These are phyloP conservation scores for Brachyhypopomus occidentalis DNA, from an alignment of 2,113 vertebrate species.

Conservation along the genomic window DNA sequence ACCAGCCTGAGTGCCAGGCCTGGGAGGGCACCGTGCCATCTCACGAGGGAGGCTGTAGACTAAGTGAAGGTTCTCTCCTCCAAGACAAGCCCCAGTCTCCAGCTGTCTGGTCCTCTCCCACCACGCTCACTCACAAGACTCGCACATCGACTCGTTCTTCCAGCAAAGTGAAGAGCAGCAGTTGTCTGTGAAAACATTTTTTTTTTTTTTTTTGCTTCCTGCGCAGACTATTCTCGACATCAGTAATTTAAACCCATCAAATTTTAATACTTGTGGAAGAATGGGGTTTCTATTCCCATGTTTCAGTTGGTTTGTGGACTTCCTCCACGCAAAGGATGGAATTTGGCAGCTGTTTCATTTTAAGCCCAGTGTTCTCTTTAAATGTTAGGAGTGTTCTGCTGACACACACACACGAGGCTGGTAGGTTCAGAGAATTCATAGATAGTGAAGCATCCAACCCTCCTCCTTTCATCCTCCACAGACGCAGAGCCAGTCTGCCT, in stretches of 20 bases:
- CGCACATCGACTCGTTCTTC: background rate
- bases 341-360: conserved; percentile 5
- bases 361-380: background rate
- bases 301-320: conserved; percentile 16
- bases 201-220: background rate
- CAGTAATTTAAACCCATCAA: background rate
- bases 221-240: background rate
- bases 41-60: background rate
- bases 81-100: background rate
- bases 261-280: too few species aligned
- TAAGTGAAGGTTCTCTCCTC: background rate
- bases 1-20: background rate
- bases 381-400: background rate
- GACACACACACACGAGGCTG: background rate
- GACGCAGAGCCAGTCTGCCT: too few species aligned
- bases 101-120: background rate
- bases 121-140: background rate
- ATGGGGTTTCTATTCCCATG: conserved; percentile 10
- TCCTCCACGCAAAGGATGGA: conserved; percentile 1
- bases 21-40: background rate
- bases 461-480: background rate
- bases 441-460: background rate
- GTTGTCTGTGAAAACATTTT: background rate
- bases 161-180: background rate
- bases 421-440: background rate